Evolutionary conservation across 1,140 invertebrate species (phyloP).

Genomic region (Polypedilum vanderplanki): DNA sequence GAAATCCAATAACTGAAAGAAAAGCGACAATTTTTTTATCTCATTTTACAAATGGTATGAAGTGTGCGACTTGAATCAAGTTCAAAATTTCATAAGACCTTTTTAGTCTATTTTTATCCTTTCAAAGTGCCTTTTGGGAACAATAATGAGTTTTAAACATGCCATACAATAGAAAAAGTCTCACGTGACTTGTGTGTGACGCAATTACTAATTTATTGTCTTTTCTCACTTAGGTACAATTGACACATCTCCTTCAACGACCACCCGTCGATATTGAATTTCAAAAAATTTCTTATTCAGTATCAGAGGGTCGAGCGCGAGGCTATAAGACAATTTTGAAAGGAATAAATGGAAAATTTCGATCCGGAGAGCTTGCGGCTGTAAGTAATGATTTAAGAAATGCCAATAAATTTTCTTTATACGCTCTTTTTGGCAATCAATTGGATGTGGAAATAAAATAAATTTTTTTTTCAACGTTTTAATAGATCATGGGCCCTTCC

Average conservation of each 20-base stretch:
- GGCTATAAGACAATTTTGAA: conserved; percentile 77
- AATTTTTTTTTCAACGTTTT: not conserved
- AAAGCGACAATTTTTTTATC: not conserved
- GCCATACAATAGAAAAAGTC: not conserved
- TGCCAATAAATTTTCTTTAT: not conserved
- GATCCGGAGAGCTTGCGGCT: conserved; percentile 71
- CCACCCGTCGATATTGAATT: conserved; percentile 85
- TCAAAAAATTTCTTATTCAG: conserved; percentile 73
- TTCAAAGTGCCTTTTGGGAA: not conserved
- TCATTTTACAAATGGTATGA: not conserved
- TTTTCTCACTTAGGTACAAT: conserved; percentile 44
- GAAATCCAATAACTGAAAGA: too few species aligned
- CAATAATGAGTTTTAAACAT: not conserved
- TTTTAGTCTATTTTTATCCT: not conserved
- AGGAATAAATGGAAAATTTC: conserved; percentile 75
- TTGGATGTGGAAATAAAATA: not conserved
- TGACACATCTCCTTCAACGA: conserved; percentile 70
- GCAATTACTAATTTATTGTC: not conserved
- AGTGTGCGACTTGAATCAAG: not conserved
- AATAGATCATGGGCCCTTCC: conserved; percentile 1
- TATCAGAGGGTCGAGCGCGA: conserved; percentile 70
- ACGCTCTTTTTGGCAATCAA: too few species aligned
- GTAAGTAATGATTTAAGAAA: not conserved
- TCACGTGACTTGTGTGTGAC: not conserved
- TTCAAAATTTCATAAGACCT: not conserved